Evolutionary conservation across 92 coral and sea anemone genomes (phyloP).

Genomic region (Pocillopora meandrina): DNA sequence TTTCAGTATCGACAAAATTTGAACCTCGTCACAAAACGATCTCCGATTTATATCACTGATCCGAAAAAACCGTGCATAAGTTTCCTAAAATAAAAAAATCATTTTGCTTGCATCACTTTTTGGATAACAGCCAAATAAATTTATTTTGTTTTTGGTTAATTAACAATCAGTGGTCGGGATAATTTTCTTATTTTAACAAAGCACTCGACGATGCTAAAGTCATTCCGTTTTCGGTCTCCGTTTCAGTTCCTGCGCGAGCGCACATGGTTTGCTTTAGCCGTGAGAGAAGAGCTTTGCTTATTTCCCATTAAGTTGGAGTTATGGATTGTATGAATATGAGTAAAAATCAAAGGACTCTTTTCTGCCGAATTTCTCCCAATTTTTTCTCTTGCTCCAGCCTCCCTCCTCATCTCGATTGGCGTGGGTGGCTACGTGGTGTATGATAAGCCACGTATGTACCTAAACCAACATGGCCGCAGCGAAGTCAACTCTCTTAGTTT

Average conservation of each 20-base stretch:
- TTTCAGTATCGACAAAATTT: constrained; percentile 21
- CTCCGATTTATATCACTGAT: constrained; percentile 18
- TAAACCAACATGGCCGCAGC: constrained; percentile 85
- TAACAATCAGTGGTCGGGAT: constrained; percentile 13
- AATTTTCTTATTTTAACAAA: background rate
- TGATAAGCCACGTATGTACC: constrained; percentile 4
- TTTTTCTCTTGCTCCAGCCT: constrained; percentile 6
- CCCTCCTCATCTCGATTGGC: constrained; percentile 2
- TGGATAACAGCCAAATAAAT: background rate
- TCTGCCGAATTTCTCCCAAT: too few relatives aligned
- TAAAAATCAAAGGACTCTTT: too few relatives aligned
- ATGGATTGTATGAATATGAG: too few relatives aligned
- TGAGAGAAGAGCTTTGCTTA: too few relatives aligned
- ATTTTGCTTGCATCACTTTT: background rate
- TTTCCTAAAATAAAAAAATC: constrained; percentile 3
- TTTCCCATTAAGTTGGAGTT: too few relatives aligned
- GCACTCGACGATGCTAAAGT: background rate
- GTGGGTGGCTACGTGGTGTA: background rate
- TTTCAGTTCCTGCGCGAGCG: too few relatives aligned
- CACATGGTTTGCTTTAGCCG: too few relatives aligned
- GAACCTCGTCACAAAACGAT: background rate
- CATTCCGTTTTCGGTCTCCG: background rate
- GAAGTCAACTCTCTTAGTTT: constrained; percentile 33
- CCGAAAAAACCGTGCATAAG: background rate
- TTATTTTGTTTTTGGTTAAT: constrained; percentile 3